A percentile compares a stretch with the other conserved stretches of the same genome.
These are phyloP conservation scores for Protonibea diacanthus DNA, from an alignment of 2,797 vertebrate species.

Conservation along the genomic window DNA sequence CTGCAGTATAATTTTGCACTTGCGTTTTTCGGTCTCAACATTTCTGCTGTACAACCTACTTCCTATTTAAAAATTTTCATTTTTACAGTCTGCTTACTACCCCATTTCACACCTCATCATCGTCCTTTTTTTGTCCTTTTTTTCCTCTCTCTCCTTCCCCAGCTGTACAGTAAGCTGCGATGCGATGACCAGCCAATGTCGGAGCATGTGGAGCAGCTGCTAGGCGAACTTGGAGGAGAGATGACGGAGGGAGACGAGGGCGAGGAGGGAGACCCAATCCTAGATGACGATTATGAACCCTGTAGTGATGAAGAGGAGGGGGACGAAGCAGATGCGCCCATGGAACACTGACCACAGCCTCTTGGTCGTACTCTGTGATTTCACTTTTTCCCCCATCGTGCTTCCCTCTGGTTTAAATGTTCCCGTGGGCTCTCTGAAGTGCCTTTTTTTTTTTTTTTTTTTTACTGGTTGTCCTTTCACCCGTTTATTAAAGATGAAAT, in stretches of 20 bases:
- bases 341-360: conserved; percentile 82
- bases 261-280: conserved; percentile 65
- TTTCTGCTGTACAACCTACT: conserved; percentile 40
- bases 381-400: conserved; percentile 5
- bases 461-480: conserved; percentile 40
- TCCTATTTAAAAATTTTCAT: conserved; percentile 16
- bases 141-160: conserved; percentile 14
- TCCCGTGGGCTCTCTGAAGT: conserved; percentile 46
- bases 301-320: conserved; percentile 82
- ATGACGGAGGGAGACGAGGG: conserved; percentile 36
- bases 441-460: conserved; percentile 64
- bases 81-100: conserved; percentile 13
- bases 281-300: conserved; percentile 84
- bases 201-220: conserved; percentile 85
- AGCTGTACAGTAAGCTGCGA: conserved; percentile 85
- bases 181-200: conserved; percentile 85
- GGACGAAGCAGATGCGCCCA: conserved; percentile 71
- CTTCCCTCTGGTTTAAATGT: conserved; percentile 24
- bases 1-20: conserved; percentile 21
- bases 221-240: conserved; percentile 84
- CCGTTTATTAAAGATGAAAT: conserved; percentile 54
- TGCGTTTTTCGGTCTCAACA: conserved; percentile 17
- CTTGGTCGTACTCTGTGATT: conserved; percentile 22
- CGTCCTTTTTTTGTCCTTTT: not conserved
- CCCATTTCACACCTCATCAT: conserved; percentile 31